Base-by-base conservation (phyloP, 1,140 invertebrate genomes). In the Drosophila fuyamai region DNA sequence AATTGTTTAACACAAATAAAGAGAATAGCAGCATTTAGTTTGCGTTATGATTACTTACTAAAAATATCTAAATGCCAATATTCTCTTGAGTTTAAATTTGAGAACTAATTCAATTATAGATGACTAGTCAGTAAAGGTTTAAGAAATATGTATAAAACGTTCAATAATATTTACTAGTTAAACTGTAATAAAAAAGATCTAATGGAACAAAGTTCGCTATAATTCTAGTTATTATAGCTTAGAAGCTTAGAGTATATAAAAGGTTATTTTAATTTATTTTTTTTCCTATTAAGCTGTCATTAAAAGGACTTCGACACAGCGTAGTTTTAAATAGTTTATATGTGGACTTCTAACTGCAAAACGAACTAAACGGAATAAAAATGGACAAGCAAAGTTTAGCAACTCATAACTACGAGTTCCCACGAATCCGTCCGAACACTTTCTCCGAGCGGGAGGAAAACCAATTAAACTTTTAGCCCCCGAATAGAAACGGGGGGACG, bases 391-490 rank as follows among this genome's bases (percentile, higher is more conserved):
- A 50, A 71, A 71, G 16, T 71, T 71, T 35, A 32, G 38, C 38
- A 72, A 48, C 44, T 58, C 53, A 58, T 58, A 71, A 71, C 51
- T 41, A 18, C 27, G 14, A 41, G 27, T 58, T 35, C 27, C 27
- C 44, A 70, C 43, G 62, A 18, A 51, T 36, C 36, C 46, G 12
- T 18, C 46, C 36, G 29, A 44, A 40, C 48, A 18, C 10, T 70
- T 54, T 35, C n/a, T 7, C 10, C 4, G 14, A 29, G 41, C 36
- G 29, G 16, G 51, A 36, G 50, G 14, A 32, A 57, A 57, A 48
- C 51, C 67, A 57, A 41, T 71, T 71, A 70, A 50, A 70, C 65
- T 71, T 71, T 71, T 47, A 8, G 12, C 50, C 27, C 18, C 18
- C 27, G 50, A 58, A 18, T 54, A 51, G 40, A 16, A 16, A 4